Evolutionary conservation across 1,140 invertebrate species (phyloP), one percentile per base, ranked within the genome.

Genomic region (Drosophila novamexicana): DNA sequence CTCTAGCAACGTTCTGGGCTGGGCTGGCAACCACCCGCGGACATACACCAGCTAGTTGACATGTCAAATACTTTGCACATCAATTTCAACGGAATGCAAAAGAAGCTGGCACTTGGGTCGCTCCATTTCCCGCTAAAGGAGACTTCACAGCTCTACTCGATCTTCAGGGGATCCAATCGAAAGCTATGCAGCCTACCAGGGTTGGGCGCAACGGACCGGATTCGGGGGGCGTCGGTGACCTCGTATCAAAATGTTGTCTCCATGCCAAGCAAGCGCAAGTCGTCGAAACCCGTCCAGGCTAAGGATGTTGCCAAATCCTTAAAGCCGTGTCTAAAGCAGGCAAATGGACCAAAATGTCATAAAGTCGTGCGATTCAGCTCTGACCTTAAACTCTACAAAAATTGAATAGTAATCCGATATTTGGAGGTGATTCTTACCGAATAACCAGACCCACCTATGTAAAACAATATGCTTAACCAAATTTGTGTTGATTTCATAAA

Each of bases 331-430:
- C 14, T 61, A 1, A 61, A 49, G 10, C 58, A 49, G 34, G 10
- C 44, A 8, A 61, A 49, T 22, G 14, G 14, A 37, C 58, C 32
- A 0, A 61, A 61, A 10, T 1, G 58, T 6, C 9, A 7, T 3
- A 61, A 61, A 7, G 44, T 45, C 6, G 58, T 61, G 7, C 58
- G 44, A 1, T 61, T 61, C 32, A 47, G 9, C 50, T 53, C 6
- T 18, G 34, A 39, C 16, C 7, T 2, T 9, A 36, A 53, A 7
- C n/a, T 34, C 14, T 18, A 16, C 29, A 18, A 47, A 10, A 18
- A 54, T 54, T 54, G 7, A 29, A 22, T 3, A 40, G 4, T 49
- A 12, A 49, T 12, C 9, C 8, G 6, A 29, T 49, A 18, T 32
- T 18, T 49, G 18, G 5, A 12, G 18, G 2, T 49, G 47, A 6